These are phyloP conservation scores for Heliconius ethilla DNA, from an alignment of 2,888 invertebrate species.

Conservation along the genomic window DNA sequence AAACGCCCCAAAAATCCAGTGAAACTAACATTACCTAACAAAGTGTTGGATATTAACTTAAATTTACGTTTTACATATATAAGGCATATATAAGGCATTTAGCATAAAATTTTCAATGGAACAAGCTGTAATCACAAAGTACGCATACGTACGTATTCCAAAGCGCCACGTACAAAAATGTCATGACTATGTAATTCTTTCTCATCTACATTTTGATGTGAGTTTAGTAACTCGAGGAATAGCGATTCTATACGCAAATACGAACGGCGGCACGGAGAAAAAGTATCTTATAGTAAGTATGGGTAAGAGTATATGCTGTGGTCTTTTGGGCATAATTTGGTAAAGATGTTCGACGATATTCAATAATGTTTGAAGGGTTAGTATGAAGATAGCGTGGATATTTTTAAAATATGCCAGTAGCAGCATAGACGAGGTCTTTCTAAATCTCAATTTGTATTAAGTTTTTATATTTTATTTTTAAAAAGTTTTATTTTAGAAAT, in stretches of 20 bases:
- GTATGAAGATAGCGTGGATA: not conserved
- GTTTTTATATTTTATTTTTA: not conserved
- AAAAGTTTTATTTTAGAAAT: not conserved
- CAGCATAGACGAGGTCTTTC: not conserved
- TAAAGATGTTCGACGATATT: slow-evolving; percentile 31
- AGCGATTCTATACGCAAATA: slow-evolving; percentile 54
- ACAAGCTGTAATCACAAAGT: slow-evolving; percentile 42
- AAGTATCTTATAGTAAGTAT: slow-evolving; percentile 21
- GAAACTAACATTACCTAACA: not conserved
- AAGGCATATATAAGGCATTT: slow-evolving; percentile 21
- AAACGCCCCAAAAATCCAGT: no score
- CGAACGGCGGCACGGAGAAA: slow-evolving; percentile 31
- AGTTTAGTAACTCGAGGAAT: slow-evolving; percentile 52
- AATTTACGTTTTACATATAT: not conserved
- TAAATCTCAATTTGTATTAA: not conserved
- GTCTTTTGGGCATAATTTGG: slow-evolving; percentile 41
- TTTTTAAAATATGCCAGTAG: not conserved
- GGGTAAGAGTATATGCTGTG: slow-evolving; percentile 17
- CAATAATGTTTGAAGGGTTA: slow-evolving; percentile 28
- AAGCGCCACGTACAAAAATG: slow-evolving; percentile 48
- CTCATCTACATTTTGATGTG: slow-evolving; percentile 54
- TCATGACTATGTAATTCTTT: slow-evolving; percentile 51
- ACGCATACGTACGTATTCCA: slow-evolving; percentile 39
- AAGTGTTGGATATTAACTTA: not conserved
- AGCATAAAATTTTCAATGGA: slow-evolving; percentile 39